Base-by-base conservation (phyloP, 2,888 invertebrate species). In the Strigamia crassipes region DNA sequence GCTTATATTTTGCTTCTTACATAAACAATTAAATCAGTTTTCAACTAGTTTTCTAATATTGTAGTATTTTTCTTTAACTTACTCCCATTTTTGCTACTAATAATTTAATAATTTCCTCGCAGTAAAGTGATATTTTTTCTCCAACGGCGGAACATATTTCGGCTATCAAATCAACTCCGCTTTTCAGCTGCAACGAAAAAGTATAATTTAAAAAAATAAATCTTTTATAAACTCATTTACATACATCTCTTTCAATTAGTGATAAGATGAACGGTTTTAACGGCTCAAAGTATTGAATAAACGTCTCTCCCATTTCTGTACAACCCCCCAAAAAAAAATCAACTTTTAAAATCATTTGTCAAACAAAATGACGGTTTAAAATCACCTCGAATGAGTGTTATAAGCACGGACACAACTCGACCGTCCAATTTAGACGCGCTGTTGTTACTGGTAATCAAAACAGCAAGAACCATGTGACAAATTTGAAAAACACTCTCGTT, bases 61-160 rank as follows among this genome's bases (percentile, higher is more conserved):
- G 8, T 5, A 61, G 12, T 5, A 61, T 61, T 61, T n/a, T 18
- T 61, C n/a, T 61, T 18, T 10, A n/a, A 56, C 56, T 18, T 73
- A 73, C 73, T 73, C n/a, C 27, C 23, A 73, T 15, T 73, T 73
- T 73, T 73, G 23, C 27, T 15, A 73, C 13, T 73, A 73, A 73
- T 15, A 73, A 12, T 73, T 27, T 31, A 31, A 73, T 8, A 27
- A 73, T 73, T 12, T 73, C 73, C 12, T 73, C 73, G 31, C 27
- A 27, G n/a, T 73, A 73, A 27, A 27, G 31, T 31, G 31, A 3
- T 8, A 73, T 73, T 31, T 13, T 73, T 0, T 27, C 15, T 1
- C 27, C 73, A 12, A 27, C 13, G 4, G 31, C 27, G 9, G 4
- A 0, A n/a, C 73, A 73, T 9, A 73, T 73, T 73, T 73, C 73